Evolutionary conservation across 2,113 vertebrate genomes (phyloP).

Genomic region (Oncorhynchus clarkii): DNA sequence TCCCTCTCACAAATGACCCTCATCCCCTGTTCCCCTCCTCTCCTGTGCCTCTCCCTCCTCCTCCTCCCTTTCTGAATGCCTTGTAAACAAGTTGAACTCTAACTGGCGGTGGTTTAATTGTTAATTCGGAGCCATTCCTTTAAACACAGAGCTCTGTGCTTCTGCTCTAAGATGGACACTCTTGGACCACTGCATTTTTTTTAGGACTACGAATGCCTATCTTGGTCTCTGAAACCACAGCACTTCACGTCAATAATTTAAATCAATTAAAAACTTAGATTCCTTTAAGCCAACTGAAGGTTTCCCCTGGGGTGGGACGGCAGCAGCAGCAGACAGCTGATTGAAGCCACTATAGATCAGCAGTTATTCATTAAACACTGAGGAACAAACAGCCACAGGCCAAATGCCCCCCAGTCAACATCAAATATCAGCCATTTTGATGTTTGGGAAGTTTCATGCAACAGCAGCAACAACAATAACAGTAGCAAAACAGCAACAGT

Average conservation of each 20-base stretch:
- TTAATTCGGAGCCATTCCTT: constrained; percentile 73
- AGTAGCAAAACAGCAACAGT: constrained; percentile 9
- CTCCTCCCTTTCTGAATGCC: constrained; percentile 54
- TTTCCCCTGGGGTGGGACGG: constrained; percentile 1
- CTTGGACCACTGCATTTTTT: not conserved
- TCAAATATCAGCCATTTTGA: constrained; percentile 19
- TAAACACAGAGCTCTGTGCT: constrained; percentile 54
- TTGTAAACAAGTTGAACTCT: constrained; percentile 83
- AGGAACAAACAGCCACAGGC: not conserved
- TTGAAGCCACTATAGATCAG: not conserved
- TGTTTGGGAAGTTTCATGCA: not conserved
- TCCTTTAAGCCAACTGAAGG: constrained; percentile 7
- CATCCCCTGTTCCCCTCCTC: constrained; percentile 43
- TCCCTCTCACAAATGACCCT: constrained; percentile 52
- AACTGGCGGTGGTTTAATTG: constrained; percentile 78
- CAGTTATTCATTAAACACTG: not conserved
- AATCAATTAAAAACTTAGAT: constrained; percentile 51
- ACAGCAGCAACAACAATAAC: constrained; percentile 5
- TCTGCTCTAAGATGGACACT: constrained; percentile 9
- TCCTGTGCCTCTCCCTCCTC: constrained; percentile 30
- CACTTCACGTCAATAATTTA: constrained; percentile 16
- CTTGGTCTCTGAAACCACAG: constrained; percentile 16
- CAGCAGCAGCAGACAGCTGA: not conserved
- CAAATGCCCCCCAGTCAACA: not conserved
- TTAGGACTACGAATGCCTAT: not conserved